Conservation (phyloP, 2,113 vertebrate species). For the Athene noctua region DNA sequence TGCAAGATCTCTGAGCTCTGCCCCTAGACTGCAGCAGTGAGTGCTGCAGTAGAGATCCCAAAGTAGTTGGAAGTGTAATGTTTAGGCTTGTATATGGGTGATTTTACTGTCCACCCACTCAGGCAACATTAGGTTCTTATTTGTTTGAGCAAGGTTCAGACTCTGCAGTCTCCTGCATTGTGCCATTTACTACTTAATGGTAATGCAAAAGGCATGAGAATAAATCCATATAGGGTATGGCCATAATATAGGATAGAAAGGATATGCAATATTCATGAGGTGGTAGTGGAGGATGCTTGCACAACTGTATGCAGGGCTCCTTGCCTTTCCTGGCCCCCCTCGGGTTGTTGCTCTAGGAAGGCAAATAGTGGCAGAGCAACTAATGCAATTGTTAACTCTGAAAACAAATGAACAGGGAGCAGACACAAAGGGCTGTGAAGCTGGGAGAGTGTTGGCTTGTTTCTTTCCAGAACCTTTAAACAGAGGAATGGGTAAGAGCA, state of each 20-base stretch:
- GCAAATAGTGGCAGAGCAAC: background rate
- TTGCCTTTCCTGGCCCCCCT: background rate
- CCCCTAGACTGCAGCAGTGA: background rate
- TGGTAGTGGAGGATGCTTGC: background rate
- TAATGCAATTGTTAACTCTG: background rate
- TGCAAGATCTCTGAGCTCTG: background rate
- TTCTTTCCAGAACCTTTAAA: background rate
- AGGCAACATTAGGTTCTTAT: background rate
- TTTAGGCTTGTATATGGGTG: background rate
- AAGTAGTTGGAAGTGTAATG: background rate
- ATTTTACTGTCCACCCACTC: background rate
- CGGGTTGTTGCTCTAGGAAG: background rate
- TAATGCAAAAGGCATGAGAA: background rate
- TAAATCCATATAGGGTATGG: background rate
- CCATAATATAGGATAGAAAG: background rate
- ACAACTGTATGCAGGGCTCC: fast-evolving
- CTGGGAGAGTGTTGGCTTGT: background rate
- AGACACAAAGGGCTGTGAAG: background rate
- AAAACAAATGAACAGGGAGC: background rate
- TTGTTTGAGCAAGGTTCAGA: background rate
- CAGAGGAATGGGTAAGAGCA: background rate
- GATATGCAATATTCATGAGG: background rate
- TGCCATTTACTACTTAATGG: background rate
- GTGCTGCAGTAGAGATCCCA: background rate
- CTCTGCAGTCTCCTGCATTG: background rate